Conservation (phyloP, 2,797 vertebrate genomes). For the Macropodus opercularis region DNA sequence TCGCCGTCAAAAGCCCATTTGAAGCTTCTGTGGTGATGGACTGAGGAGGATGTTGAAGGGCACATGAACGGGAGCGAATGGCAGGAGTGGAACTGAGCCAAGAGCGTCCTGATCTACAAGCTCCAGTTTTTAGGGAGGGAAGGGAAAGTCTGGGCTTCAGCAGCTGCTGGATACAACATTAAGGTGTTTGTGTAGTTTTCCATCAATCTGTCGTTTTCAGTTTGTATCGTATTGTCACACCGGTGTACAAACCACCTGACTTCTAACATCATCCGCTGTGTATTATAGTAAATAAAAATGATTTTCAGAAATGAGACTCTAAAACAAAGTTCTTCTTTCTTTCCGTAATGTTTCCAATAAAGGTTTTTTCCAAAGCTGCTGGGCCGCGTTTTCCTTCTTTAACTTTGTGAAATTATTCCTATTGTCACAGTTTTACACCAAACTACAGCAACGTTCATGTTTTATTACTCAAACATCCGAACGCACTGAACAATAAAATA, state of each 20-base stretch:
- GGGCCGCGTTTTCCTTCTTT: neutral
- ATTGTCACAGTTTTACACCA: too few relatives aligned
- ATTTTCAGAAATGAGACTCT: conserved; percentile 87
- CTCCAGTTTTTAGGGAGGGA: neutral
- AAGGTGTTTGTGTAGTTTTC: conserved; percentile 80
- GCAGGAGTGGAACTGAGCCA: conserved; percentile 11
- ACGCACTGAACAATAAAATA: too few relatives aligned
- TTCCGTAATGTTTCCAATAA: conserved; percentile 87
- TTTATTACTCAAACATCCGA: too few relatives aligned
- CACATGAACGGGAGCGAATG: conserved; percentile 19
- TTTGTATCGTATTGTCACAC: conserved; percentile 60
- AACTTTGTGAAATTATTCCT: too few relatives aligned
- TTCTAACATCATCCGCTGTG: conserved; percentile 87
- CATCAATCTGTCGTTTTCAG: conserved; percentile 35
- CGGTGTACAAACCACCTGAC: conserved; percentile 84
- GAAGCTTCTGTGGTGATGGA: conserved; percentile 18
- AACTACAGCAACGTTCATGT: too few relatives aligned
- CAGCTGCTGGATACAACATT: conserved; percentile 82
- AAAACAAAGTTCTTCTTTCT: conserved; percentile 71
- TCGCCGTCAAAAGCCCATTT: conserved; percentile 34
- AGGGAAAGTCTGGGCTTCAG: conserved; percentile 43
- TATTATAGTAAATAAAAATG: conserved; percentile 94
- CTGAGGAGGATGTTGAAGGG: conserved; percentile 26
- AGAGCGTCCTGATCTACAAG: conserved; percentile 2
- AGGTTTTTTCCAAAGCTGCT: conserved; percentile 75